Base-by-base conservation (phyloP, 2,113 vertebrate species). In the Cyanocitta stelleri region DNA sequence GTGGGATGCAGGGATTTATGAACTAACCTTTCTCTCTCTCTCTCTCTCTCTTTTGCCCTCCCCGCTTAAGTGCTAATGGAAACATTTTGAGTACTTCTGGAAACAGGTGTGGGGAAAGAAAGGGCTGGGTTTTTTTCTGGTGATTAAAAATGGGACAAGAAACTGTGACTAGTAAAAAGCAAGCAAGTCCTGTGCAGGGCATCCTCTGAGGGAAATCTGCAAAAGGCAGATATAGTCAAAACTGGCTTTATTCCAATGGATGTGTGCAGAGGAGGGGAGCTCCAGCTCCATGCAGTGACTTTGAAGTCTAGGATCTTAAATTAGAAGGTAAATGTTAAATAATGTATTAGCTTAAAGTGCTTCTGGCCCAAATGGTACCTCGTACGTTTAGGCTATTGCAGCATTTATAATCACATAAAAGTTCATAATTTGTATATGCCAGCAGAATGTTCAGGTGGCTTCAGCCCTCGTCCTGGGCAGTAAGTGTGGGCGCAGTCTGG, bases 241-340 rank as follows among this genome's bases (percentile, higher is more conserved):
- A 59, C 62, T 76, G 39, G 39, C 54, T 82, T 79, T 76, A 43
- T 90, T 63, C 55, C 43, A 39, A 22, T 44, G 66, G 33, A 13
- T 59, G 11, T n/a, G n/a, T 86, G 10, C n/a, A 55, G 84, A 75
- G 83, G 63, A 86, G 52, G 72, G 52, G 11, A 83, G 52, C 68
- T 95, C 59, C 55, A 49, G 39, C 71, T 66, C 83, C 48, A 2
- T 81, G 39, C 85, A 41, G 39, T 77, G 82, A 67, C 83, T 95
- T 89, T 89, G 39, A 87, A 93, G 64, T 75, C 68, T 75, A 35
- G 23, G 75, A 86, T 71, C 83, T 81, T 95, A 95, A 90, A 84
- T 93, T 84, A 85, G 91, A 89, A 91, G 33, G 76, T 85, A 52
- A 61, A 61, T 75, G 24, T 86, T 95, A 92, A 93, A 93, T 89